Base-by-base conservation (phyloP, 2,888 invertebrate species). In the Notocelia uddmanniana region DNA sequence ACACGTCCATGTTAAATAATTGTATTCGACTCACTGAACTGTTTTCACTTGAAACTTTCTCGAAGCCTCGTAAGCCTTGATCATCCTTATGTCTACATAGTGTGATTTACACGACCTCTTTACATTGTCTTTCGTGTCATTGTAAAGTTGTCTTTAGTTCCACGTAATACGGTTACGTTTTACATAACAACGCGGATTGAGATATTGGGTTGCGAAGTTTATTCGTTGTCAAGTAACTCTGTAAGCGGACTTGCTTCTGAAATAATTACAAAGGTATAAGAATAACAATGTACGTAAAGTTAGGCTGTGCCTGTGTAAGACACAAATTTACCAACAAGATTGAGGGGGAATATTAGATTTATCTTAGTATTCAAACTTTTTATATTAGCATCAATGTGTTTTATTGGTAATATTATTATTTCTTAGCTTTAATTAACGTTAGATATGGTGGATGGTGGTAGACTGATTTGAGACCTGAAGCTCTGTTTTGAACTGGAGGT, bases 11-110 rank as follows among this genome's bases (percentile, higher is more conserved):
- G 48, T 50, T 58, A 45, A 23, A 64, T 57, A 64, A 71, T 71
- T 66, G 66, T 71, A 45, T 71, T 66, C 70, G 55, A 60, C 18
- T 55, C 71, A 59, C 55, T 72, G 71, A 72, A 60, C 71, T 55
- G 71, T 9, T 34, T 34, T 48, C 60, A 67, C 67, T 72, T 55
- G 67, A 59, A 71, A 72, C 55, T 67, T 67, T 60, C 52, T 48
- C 54, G 41, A 69, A 59, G 59, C 60, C 55, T 68, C 31, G 68
- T 73, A 60, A 69, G 34, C 13, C 52, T 21, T 52, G 58, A 54
- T 55, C 41, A 52, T 52, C 19, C 62, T 50, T 63, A 3, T 41
- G 8, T 18, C 21, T 52, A n/a, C 50, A 48, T 45, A 26, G 45
- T 48, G 48, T 57, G 48, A 60, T 19, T 63, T 15, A 37, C 23